phyloP scores from a whole-genome alignment of 1,140 invertebrate species.

The Andrena cerasifolii region DNA sequence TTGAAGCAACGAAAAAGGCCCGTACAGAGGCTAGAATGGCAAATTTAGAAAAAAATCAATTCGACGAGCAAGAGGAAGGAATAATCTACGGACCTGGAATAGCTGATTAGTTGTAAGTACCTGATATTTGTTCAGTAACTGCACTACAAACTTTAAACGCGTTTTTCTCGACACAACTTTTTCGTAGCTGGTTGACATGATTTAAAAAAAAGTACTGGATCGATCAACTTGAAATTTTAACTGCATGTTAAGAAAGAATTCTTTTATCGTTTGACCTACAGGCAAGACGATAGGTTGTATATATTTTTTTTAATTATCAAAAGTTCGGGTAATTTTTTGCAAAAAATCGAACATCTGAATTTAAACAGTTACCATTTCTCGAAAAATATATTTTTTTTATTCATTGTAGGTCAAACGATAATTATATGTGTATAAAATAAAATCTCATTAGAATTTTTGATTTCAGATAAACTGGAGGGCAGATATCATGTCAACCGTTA shows the following conservation, averaged over 20 bases:
- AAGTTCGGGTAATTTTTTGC: background rate
- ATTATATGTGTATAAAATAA: background rate
- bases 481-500: background rate
- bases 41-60: background rate
- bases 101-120: conserved; percentile 23
- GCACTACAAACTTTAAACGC: conserved; percentile 24
- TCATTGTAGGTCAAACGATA: background rate
- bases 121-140: conserved; percentile 21
- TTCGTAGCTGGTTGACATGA: conserved; percentile 12
- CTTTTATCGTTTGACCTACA: conserved; percentile 5
- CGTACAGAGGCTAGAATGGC: background rate
- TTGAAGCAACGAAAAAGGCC: background rate
- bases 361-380: conserved; percentile 3
- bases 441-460: background rate
- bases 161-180: conserved; percentile 31
- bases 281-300: background rate
- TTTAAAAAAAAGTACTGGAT: conserved; percentile 21
- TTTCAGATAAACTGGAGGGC: background rate
- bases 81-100: conserved; percentile 19
- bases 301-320: background rate
- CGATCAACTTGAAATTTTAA: conserved; percentile 23
- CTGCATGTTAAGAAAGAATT: background rate
- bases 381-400: background rate
- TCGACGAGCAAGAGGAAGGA: background rate
- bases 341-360: background rate